Evolutionary conservation across 1,140 invertebrate genomes (phyloP).

Genomic region (Anagrus nilaparvatae): DNA sequence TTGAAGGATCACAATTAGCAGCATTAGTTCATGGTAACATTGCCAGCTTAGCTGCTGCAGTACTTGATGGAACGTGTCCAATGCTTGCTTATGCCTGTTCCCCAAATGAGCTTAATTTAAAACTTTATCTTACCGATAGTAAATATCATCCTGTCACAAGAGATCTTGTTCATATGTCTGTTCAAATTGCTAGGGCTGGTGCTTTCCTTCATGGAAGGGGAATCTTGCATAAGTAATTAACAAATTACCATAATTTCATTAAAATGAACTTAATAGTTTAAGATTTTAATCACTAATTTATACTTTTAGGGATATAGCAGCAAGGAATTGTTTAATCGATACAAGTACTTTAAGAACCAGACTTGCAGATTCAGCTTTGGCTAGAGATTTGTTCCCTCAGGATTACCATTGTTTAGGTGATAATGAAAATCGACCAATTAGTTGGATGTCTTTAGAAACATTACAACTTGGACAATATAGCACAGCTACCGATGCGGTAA

Average conservation of each 20-base stretch:
- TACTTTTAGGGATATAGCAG: slow-evolving; percentile 70
- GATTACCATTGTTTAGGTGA: slow-evolving; percentile 93
- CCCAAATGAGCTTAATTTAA: slow-evolving; percentile 73
- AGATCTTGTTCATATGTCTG: slow-evolving; percentile 81
- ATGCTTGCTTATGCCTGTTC: slow-evolving; percentile 73
- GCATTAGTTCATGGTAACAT: slow-evolving; percentile 75
- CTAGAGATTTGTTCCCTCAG: slow-evolving; percentile 84
- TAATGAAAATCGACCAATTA: slow-evolving; percentile 88
- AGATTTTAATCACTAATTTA: neutral
- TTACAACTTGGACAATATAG: slow-evolving; percentile 70
- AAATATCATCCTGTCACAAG: slow-evolving; percentile 61
- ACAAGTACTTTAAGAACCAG: slow-evolving; percentile 58
- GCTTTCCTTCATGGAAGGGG: slow-evolving; percentile 83
- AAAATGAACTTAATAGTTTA: neutral
- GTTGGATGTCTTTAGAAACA: slow-evolving; percentile 91
- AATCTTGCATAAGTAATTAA: slow-evolving; percentile 59
- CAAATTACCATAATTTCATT: neutral
- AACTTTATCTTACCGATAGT: slow-evolving; percentile 59
- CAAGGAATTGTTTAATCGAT: slow-evolving; percentile 82
- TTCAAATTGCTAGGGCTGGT: slow-evolving; percentile 77
- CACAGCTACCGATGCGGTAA: slow-evolving; percentile 74
- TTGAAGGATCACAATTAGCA: slow-evolving; percentile 75
- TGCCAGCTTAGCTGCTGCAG: slow-evolving; percentile 69
- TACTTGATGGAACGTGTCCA: slow-evolving; percentile 62
- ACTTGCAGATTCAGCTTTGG: slow-evolving; percentile 80